Conservation (phyloP, 2,113 vertebrate genomes). For the Cromileptes altivelis region DNA sequence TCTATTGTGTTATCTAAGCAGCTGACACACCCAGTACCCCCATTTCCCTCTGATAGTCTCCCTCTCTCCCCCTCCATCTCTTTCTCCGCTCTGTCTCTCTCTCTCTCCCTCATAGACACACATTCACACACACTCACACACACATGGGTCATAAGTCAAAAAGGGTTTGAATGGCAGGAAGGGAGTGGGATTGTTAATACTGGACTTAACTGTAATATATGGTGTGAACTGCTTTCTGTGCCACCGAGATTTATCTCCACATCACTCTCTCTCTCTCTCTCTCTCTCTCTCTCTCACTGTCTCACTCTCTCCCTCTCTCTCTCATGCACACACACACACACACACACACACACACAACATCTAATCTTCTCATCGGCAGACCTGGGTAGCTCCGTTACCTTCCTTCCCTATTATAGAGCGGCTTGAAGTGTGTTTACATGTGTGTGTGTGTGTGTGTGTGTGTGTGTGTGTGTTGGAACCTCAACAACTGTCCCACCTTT, state of each 20-base stretch:
- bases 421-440: constrained; percentile 28
- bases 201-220: constrained; percentile 69
- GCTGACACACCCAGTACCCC: constrained; percentile 40
- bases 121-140: constrained; percentile 28
- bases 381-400: constrained; percentile 55
- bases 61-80: neutral
- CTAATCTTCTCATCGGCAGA: constrained; percentile 71
- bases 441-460: constrained; percentile 7
- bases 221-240: constrained; percentile 67
- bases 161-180: constrained; percentile 76
- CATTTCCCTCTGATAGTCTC: constrained; percentile 20
- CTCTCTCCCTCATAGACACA: neutral
- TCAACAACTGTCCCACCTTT: constrained; percentile 46
- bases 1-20: constrained; percentile 52
- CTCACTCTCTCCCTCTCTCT: neutral
- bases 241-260: constrained; percentile 43
- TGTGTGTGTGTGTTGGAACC: constrained; percentile 14
- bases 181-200: constrained; percentile 71
- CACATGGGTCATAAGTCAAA: constrained; percentile 64
- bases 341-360: constrained; percentile 35
- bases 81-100: neutral
- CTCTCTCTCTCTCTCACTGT: neutral
- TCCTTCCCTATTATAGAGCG: constrained; percentile 56
- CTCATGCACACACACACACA: neutral
- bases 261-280: constrained; percentile 11